These are phyloP conservation scores for Eublepharis macularius DNA, from an alignment of 2,113 vertebrate genomes.

Conservation along the genomic window DNA sequence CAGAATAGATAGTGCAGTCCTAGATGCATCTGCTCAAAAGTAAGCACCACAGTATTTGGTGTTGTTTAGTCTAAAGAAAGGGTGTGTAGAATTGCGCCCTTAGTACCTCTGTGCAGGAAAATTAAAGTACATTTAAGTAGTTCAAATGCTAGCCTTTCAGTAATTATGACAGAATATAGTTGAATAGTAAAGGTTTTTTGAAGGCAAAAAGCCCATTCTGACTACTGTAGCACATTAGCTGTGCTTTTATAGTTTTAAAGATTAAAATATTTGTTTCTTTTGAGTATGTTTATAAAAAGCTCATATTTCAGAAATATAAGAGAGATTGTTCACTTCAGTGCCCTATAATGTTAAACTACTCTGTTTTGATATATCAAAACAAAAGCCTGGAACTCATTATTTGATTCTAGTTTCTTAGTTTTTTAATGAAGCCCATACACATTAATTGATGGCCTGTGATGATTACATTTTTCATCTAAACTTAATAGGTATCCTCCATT, in stretches of 20 bases:
- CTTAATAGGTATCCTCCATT: neutral
- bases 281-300: constrained; percentile 6
- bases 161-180: neutral
- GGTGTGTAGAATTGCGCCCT: no score
- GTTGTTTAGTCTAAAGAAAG: no score
- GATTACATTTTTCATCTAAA: neutral
- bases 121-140: neutral
- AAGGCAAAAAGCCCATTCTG: neutral
- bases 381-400: constrained; percentile 29
- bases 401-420: constrained; percentile 28
- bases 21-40: no score
- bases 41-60: no score
- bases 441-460: neutral
- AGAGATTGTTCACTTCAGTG: neutral
- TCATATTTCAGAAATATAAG: neutral
- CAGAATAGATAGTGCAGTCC: neutral
- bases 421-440: neutral
- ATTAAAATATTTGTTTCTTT: neutral
- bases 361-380: neutral
- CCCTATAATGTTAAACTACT: constrained; percentile 16
- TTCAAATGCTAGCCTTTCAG: neutral
- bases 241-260: constrained; percentile 17
- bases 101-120: neutral
- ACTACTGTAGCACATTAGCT: neutral
- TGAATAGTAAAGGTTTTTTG: neutral